Percentiles rank a stretch among this genome's conserved stretches.
phyloP scores from a whole-genome alignment of 2,888 invertebrate species.

The Athripsodes cinereus region DNA sequence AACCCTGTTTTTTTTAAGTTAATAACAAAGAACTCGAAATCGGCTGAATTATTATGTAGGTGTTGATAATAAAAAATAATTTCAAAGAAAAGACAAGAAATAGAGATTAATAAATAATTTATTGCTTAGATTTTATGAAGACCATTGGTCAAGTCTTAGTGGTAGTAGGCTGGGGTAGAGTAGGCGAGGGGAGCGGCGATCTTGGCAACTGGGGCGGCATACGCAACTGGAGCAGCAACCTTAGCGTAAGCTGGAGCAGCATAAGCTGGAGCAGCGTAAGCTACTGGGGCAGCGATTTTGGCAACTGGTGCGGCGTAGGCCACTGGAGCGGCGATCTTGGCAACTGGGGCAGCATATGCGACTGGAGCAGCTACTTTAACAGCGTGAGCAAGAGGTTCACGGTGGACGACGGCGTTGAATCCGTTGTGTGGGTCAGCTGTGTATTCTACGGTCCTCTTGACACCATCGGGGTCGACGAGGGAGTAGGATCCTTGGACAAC shows the following conservation, averaged over 20 bases:
- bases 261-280: conserved; percentile 44
- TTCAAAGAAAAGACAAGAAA: no score
- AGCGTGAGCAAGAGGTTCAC: conserved; percentile 34
- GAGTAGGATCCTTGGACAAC: conserved; percentile 52
- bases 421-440: conserved; percentile 49
- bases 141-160: conserved; percentile 7
- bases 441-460: conserved; percentile 39
- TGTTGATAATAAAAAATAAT: no score
- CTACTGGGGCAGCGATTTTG: conserved; percentile 39
- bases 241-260: conserved; percentile 34
- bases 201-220: conserved; percentile 27
- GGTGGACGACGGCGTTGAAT: conserved; percentile 45
- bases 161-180: conserved; percentile 37
- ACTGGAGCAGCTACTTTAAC: conserved; percentile 27
- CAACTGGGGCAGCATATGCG: conserved; percentile 21
- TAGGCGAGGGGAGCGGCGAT: conserved; percentile 53
- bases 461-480: conserved; percentile 37
- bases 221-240: conserved; percentile 36
- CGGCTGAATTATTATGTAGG: no score
- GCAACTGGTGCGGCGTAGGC: conserved; percentile 36
- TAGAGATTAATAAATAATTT: no score
- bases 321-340: conserved; percentile 30
- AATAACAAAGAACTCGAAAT: no score
- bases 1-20: no score
- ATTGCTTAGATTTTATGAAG: background rate